phyloP scores from a whole-genome alignment of 2,113 vertebrate genomes.

The Rhineura floridana region DNA sequence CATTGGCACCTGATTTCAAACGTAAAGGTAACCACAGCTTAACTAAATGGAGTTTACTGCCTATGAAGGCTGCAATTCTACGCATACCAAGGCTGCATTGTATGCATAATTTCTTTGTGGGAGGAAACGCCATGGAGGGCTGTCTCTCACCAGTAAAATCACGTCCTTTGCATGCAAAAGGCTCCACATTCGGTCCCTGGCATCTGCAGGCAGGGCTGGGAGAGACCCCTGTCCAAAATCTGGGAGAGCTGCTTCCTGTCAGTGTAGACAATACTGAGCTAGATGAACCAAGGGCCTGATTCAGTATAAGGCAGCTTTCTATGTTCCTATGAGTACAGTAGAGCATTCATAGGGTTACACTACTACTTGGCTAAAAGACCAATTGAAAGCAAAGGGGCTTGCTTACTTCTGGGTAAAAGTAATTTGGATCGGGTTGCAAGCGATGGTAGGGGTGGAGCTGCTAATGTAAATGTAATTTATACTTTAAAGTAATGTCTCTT shows the following conservation, averaged over 20 bases:
- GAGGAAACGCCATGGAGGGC: not conserved
- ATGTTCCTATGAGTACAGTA: too few species aligned
- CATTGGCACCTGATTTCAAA: not conserved
- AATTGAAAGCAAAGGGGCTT: not conserved
- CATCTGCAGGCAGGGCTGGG: too few species aligned
- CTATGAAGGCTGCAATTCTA: not conserved
- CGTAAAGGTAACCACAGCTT: not conserved
- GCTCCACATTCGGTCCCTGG: too few species aligned
- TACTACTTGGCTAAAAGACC: not conserved
- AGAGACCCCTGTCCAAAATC: too few species aligned
- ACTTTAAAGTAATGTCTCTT: not conserved
- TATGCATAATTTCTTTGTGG: too few species aligned
- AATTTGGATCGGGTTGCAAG: not conserved
- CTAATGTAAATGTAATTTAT: not conserved
- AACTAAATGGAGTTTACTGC: not conserved
- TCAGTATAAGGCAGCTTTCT: too few species aligned
- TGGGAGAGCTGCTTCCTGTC: too few species aligned
- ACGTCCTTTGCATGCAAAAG: too few species aligned
- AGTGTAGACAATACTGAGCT: too few species aligned
- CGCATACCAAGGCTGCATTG: not conserved
- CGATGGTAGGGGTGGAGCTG: not conserved
- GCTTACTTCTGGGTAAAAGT: not conserved
- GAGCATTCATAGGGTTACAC: not conserved
- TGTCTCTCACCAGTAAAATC: too few species aligned
- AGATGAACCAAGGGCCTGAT: too few species aligned